Percentiles rank a stretch among this genome's conserved stretches.
Conservation (phyloP, 2,113 vertebrate species). For the Phycodurus eques region DNA sequence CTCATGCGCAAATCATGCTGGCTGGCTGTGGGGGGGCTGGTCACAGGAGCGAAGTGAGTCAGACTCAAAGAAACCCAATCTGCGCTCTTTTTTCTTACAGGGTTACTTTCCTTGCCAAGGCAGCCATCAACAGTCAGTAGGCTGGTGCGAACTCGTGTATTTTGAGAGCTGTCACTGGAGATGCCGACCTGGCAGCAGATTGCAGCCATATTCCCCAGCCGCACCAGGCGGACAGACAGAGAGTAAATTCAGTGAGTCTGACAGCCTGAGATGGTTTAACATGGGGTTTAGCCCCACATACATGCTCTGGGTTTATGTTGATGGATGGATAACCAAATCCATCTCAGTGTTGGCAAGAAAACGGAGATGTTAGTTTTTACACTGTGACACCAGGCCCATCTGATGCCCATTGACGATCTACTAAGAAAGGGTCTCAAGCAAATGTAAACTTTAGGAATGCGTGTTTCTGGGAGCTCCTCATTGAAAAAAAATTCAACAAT, state of each 20-base stretch:
- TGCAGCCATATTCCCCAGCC: constrained; percentile 56
- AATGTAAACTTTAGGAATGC: constrained; percentile 17
- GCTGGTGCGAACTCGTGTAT: constrained; percentile 58
- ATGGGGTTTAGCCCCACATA: constrained; percentile 54
- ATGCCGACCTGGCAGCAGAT: constrained; percentile 51
- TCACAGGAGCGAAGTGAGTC: constrained; percentile 67
- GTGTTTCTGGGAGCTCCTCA: constrained; percentile 30
- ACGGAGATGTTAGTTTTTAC: constrained; percentile 52
- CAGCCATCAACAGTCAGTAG: constrained; percentile 74
- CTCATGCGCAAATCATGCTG: constrained; percentile 93
- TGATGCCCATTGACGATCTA: constrained; percentile 41
- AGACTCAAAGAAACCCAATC: constrained; percentile 87
- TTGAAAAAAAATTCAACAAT: neutral
- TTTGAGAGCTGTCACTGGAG: constrained; percentile 50
- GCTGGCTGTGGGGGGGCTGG: constrained; percentile 73
- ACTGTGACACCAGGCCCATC: constrained; percentile 47
- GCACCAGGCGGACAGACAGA: constrained; percentile 43
- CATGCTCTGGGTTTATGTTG: constrained; percentile 51
- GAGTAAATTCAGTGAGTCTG: constrained; percentile 62
- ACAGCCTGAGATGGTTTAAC: constrained; percentile 61
- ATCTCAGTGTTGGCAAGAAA: constrained; percentile 66
- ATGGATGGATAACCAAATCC: constrained; percentile 70
- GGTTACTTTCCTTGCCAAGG: constrained; percentile 83
- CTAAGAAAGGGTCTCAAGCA: neutral
- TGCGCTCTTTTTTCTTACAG: constrained; percentile 76